These are phyloP conservation scores for Aptenodytes forsteri DNA, from an alignment of 2,113 vertebrate genomes.

Conservation along the genomic window DNA sequence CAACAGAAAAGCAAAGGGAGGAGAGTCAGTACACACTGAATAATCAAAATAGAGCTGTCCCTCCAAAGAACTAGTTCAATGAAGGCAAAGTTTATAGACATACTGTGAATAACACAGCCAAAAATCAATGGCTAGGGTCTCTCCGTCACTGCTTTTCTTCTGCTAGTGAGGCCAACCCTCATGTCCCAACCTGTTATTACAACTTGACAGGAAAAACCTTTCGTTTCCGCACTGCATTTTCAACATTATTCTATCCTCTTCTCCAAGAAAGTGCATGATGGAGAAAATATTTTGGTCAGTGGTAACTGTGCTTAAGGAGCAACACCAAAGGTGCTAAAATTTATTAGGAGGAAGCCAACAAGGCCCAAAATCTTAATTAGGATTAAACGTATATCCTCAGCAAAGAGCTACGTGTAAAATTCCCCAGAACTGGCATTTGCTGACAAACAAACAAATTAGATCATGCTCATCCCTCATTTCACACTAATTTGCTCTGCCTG, in stretches of 20 bases:
- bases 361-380: neutral
- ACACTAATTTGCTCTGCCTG: neutral
- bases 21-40: no score
- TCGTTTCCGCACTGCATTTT: rapidly evolving
- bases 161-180: neutral
- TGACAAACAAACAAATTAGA: neutral
- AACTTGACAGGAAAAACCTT: neutral
- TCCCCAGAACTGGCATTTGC: neutral
- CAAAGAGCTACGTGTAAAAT: neutral
- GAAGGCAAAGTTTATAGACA: neutral
- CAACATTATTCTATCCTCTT: neutral
- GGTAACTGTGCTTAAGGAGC: neutral
- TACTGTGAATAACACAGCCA: neutral
- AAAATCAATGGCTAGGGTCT: neutral
- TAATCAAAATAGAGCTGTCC: neutral
- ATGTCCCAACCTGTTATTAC: neutral
- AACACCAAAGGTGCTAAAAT: neutral
- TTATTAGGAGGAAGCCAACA: neutral
- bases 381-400: neutral
- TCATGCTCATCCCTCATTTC: neutral
- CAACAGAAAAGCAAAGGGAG: rapidly evolving
- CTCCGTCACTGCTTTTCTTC: neutral
- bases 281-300: neutral
- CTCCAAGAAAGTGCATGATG: neutral
- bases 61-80: neutral